Percentiles rank a stretch among this genome's conserved stretches.
phyloP scores from a whole-genome alignment of 1,140 invertebrate genomes.

The Calycopis cecrops region DNA sequence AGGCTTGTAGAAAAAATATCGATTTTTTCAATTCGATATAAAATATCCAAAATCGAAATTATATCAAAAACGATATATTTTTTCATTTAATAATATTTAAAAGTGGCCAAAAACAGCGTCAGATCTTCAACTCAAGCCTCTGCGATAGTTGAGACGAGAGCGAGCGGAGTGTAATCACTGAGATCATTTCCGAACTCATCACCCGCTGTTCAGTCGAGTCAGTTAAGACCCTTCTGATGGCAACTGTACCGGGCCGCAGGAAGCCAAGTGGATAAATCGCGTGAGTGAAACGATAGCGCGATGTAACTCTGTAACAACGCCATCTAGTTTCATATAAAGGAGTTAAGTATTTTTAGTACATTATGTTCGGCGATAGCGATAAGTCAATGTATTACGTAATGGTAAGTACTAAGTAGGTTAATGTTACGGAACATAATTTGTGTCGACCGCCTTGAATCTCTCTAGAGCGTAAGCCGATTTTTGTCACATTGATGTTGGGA shows the following conservation, averaged over 20 bases:
- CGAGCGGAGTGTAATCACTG: constrained; percentile 52
- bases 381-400: neutral
- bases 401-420: no score
- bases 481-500: no score
- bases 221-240: constrained; percentile 67
- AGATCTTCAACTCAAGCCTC: constrained; percentile 45
- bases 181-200: constrained; percentile 51
- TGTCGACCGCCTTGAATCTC: no score
- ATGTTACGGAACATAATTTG: no score
- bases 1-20: no score
- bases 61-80: no score
- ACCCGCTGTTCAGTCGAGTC: constrained; percentile 66
- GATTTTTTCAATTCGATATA: no score
- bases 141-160: constrained; percentile 55
- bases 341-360: neutral
- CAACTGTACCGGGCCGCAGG: constrained; percentile 15
- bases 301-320: constrained; percentile 26
- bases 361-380: no score
- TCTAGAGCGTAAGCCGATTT: no score
- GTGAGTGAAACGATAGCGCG: constrained; percentile 29
- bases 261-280: neutral
- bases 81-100: no score
- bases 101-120: constrained; percentile 56
- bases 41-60: no score
- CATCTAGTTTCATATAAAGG: constrained; percentile 26